Conservation (phyloP, 1,140 invertebrate species). For the Anoplophora glabripennis region DNA sequence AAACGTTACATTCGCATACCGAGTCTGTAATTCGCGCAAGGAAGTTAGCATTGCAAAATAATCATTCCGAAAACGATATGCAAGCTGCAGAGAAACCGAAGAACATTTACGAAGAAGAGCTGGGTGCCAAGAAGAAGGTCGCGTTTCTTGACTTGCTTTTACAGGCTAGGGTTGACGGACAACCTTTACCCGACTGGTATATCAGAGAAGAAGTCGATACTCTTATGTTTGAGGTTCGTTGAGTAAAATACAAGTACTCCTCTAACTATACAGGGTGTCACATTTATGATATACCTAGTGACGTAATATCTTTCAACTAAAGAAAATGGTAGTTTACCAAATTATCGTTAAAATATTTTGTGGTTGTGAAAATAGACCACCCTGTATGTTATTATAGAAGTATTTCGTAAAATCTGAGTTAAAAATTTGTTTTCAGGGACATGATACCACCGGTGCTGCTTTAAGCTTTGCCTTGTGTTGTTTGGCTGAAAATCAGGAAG, state of each 20-base stretch:
- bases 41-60: conserved; percentile 35
- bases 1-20: conserved; percentile 67
- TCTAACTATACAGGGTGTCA: too few relatives aligned
- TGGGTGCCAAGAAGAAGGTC: conserved; percentile 54
- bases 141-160: conserved; percentile 75
- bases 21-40: conserved; percentile 43
- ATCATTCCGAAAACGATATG: not conserved
- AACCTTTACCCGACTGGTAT: conserved; percentile 58
- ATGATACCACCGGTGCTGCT: conserved; percentile 68
- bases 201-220: conserved; percentile 83
- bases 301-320: too few relatives aligned
- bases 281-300: too few relatives aligned
- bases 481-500: conserved; percentile 57
- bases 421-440: conserved; percentile 55
- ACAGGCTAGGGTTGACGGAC: conserved; percentile 54
- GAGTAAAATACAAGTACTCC: too few relatives aligned
- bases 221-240: conserved; percentile 75
- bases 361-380: too few relatives aligned
- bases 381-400: too few relatives aligned
- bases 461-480: conserved; percentile 58
- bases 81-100: conserved; percentile 2
- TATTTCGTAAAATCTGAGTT: too few relatives aligned
- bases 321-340: too few relatives aligned
- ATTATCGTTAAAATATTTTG: too few relatives aligned
- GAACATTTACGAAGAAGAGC: conserved; percentile 10